Conservation (phyloP, 2,113 vertebrate species). For the Sprattus sprattus region DNA sequence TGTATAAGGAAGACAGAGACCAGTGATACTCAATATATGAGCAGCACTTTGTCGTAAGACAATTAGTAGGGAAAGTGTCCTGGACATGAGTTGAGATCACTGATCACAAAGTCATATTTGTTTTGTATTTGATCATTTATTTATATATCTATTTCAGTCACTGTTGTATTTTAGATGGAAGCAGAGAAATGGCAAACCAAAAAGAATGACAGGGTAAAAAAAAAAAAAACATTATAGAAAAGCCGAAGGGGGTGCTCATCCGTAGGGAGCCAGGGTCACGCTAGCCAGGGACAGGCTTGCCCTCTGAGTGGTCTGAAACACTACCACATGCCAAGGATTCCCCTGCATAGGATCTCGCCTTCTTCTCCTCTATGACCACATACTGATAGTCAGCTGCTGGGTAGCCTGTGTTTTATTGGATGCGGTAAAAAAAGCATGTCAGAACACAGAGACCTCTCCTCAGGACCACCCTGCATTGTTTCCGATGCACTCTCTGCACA, state of each 20-base stretch:
- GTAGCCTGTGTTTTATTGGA: background rate
- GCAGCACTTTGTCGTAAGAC: background rate
- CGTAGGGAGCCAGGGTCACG: background rate
- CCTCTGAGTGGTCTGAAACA: background rate
- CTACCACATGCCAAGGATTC: slow-evolving; percentile 1
- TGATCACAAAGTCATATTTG: too few species aligned
- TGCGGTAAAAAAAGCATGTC: background rate
- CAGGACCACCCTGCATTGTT: background rate
- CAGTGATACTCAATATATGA: background rate
- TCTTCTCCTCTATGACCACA: background rate
- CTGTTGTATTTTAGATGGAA: too few species aligned
- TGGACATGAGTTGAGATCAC: too few species aligned
- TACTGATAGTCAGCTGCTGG: slow-evolving; percentile 8
- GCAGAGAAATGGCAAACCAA: background rate
- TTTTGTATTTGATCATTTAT: too few species aligned
- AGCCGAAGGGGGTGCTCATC: background rate
- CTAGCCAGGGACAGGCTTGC: background rate
- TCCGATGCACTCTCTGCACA: background rate
- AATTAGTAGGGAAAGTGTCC: background rate
- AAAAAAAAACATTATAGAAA: background rate
- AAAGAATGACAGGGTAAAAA: background rate
- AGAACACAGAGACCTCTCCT: background rate
- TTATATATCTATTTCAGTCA: too few species aligned
- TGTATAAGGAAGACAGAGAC: background rate
- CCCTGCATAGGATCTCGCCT: slow-evolving; percentile 25